phyloP scores from a whole-genome alignment of 2,888 invertebrate genomes.

The Caenorhabditis sinica region DNA sequence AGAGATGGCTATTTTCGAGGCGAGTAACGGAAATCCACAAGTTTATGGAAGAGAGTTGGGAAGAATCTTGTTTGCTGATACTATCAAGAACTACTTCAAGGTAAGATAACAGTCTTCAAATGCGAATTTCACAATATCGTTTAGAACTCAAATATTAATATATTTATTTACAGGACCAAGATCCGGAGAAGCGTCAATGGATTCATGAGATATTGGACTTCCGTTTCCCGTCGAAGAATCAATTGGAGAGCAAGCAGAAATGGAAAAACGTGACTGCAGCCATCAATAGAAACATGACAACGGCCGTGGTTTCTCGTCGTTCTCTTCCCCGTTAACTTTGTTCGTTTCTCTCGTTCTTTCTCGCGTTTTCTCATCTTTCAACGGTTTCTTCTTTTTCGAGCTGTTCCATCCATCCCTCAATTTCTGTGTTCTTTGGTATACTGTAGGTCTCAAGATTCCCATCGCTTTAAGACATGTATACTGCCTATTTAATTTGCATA shows the following conservation, averaged over 20 bases:
- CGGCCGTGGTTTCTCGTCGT: conserved; percentile 40
- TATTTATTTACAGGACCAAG: conserved; percentile 71
- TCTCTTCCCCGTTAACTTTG: conserved; percentile 46
- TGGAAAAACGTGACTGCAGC: conserved; percentile 77
- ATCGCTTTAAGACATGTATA: conserved; percentile 4
- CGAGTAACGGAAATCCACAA: conserved; percentile 67
- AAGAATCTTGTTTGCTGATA: conserved; percentile 69
- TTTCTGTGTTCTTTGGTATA: conserved; percentile 12
- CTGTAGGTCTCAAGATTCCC: conserved; percentile 23
- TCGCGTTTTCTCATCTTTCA: background rate
- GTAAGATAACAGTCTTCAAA: conserved; percentile 24
- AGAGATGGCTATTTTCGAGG: conserved; percentile 66
- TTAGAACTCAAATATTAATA: background rate
- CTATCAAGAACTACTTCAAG: conserved; percentile 72
- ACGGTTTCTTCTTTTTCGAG: conserved; percentile 15
- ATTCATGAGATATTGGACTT: conserved; percentile 75
- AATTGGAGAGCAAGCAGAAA: conserved; percentile 68
- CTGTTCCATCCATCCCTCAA: conserved; percentile 3
- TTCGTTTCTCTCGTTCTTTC: conserved; percentile 13
- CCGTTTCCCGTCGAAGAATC: conserved; percentile 72
- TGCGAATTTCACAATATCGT: background rate
- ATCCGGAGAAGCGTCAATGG: conserved; percentile 72
- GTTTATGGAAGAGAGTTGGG: conserved; percentile 71
- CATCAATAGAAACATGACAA: conserved; percentile 73
- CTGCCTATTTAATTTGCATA: background rate